A percentile compares a stretch with the other conserved stretches of the same genome.
These are phyloP conservation scores for Bibio marci DNA, from an alignment of 2,888 invertebrate species.

Conservation along the genomic window DNA sequence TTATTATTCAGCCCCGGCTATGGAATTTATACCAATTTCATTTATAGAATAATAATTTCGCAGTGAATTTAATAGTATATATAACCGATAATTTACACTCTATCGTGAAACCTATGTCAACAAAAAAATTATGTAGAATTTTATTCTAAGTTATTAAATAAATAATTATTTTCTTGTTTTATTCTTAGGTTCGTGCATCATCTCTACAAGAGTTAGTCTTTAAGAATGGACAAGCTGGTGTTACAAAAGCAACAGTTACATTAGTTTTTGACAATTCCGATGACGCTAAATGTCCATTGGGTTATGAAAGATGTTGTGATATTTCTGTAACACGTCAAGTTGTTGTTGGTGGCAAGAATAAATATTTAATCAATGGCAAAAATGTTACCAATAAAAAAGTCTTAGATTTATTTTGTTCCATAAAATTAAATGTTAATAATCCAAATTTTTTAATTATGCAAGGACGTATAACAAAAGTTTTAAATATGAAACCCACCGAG, in stretches of 20 bases:
- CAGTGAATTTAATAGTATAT: too few species aligned
- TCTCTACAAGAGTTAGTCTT: constrained; percentile 92
- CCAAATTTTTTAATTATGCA: constrained; percentile 99
- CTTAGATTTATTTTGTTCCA: constrained; percentile 87
- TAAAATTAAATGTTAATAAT: constrained; percentile 96
- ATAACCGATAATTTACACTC: too few species aligned
- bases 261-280: constrained; percentile 89
- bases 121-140: too few species aligned
- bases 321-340: constrained; percentile 86
- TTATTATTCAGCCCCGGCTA: too few species aligned
- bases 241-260: constrained; percentile 89
- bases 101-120: too few species aligned
- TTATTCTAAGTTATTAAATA: too few species aligned
- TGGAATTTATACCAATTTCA: too few species aligned
- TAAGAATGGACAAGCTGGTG: constrained; percentile 91
- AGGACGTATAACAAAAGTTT: constrained; percentile 93
- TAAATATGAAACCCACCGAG: constrained; percentile 97
- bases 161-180: too few species aligned
- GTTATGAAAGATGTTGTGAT: constrained; percentile 80
- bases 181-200: constrained; percentile 65
- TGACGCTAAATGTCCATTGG: constrained; percentile 63
- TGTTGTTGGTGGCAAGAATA: constrained; percentile 69
- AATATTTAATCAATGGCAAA: constrained; percentile 86
- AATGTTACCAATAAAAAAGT: constrained; percentile 81
- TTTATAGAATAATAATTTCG: too few species aligned